A percentile compares a stretch with the other conserved stretches of the same genome.
These are phyloP conservation scores for Incurvaria masculella DNA, from an alignment of 2,888 invertebrate genomes.

Conservation along the genomic window DNA sequence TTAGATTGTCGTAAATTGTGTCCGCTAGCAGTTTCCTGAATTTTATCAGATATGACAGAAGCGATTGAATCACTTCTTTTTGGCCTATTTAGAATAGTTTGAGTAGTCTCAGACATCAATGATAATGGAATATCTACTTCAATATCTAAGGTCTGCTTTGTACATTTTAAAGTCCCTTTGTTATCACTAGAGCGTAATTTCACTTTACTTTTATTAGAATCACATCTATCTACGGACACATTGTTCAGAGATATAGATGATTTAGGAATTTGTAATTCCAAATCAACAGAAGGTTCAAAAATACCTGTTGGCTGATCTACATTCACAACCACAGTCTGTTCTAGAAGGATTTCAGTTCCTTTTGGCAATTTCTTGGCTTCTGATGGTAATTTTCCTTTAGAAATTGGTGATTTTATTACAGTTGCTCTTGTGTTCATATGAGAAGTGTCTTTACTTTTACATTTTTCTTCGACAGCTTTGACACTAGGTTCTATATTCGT, in stretches of 20 bases:
- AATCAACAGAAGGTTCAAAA: constrained; percentile 66
- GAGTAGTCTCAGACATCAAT: constrained; percentile 40
- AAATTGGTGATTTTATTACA: constrained; percentile 56
- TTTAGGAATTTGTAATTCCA: constrained; percentile 64
- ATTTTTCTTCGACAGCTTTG: constrained; percentile 33
- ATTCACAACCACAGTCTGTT: constrained; percentile 35
- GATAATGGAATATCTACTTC: constrained; percentile 44
- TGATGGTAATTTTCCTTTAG: constrained; percentile 42
- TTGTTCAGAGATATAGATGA: constrained; percentile 50
- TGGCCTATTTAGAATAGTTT: constrained; percentile 34
- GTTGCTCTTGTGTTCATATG: constrained; percentile 51
- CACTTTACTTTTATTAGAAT: constrained; percentile 38
- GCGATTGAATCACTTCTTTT: constrained; percentile 49
- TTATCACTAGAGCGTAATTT: constrained; percentile 5
- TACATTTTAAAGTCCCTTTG: constrained; percentile 12
- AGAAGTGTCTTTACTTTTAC: constrained; percentile 30
- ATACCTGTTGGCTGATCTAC: constrained; percentile 63
- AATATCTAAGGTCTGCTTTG: constrained; percentile 33
- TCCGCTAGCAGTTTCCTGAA: constrained; percentile 42
- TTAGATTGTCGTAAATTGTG: constrained; percentile 47
- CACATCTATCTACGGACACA: constrained; percentile 32
- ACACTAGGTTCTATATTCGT: constrained; percentile 24
- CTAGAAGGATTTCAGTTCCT: constrained; percentile 25
- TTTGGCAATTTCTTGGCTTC: constrained; percentile 44
- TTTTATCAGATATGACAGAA: constrained; percentile 47